A percentile compares a stretch with the other conserved stretches of the same genome.
These are phyloP conservation scores for Stenichneumon culpator DNA, from an alignment of 2,888 invertebrate genomes.

Conservation along the genomic window DNA sequence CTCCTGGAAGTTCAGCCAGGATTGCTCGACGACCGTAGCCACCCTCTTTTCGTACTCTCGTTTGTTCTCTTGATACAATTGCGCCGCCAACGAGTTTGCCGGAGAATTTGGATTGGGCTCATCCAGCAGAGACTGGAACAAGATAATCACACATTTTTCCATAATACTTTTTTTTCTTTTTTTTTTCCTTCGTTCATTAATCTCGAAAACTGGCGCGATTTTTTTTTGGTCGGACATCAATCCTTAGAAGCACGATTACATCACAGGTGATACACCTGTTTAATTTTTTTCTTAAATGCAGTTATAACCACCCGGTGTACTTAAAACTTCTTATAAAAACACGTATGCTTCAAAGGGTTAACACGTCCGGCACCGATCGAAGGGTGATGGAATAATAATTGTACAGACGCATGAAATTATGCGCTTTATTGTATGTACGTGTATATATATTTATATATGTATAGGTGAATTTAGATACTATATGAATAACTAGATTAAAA, in stretches of 20 bases:
- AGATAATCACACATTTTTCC: constrained; percentile 61
- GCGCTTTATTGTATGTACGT: constrained; percentile 78
- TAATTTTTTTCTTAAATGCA: no score
- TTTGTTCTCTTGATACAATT: constrained; percentile 89
- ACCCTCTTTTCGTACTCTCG: constrained; percentile 90
- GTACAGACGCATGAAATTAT: constrained; percentile 78
- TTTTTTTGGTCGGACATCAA: background rate
- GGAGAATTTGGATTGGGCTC: constrained; percentile 91
- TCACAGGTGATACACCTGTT: no score
- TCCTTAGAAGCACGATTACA: no score
- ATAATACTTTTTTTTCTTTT: constrained; percentile 27
- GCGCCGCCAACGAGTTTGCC: constrained; percentile 89
- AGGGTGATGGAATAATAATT: constrained; percentile 56
- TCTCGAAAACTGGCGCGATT: constrained; percentile 5
- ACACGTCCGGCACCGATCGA: constrained; percentile 30
- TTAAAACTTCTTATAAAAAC: no score
- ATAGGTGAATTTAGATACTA: constrained; percentile 78
- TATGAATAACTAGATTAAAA: constrained; percentile 78
- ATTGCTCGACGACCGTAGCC: constrained; percentile 89
- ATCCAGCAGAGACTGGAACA: constrained; percentile 88
- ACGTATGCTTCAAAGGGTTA: no score
- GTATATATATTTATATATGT: constrained; percentile 76
- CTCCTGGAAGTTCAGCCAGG: constrained; percentile 86
- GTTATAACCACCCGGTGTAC: no score
- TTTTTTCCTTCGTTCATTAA: background rate